phyloP scores from a whole-genome alignment of 2,797 vertebrate genomes.

The Buceros bicornis region DNA sequence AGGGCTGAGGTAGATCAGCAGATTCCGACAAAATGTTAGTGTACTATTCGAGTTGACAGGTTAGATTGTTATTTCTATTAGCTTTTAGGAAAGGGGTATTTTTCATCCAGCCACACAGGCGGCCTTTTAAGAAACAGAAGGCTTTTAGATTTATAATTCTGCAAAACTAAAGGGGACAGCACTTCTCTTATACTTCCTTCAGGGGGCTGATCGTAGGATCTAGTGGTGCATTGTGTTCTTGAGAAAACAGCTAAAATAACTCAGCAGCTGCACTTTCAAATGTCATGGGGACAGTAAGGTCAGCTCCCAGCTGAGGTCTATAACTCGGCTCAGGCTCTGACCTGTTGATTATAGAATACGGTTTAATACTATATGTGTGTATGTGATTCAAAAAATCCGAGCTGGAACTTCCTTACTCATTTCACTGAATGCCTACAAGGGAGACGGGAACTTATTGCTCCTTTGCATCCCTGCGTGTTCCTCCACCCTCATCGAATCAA shows the following conservation, averaged over 20 bases:
- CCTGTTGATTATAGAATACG: not conserved
- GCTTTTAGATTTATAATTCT: not conserved
- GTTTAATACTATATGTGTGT: not conserved
- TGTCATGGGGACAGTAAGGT: conserved; percentile 14
- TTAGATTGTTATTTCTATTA: not conserved
- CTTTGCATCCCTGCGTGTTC: not conserved
- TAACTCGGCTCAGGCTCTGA: conserved; percentile 32
- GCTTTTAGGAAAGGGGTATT: not conserved
- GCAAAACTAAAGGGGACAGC: not conserved
- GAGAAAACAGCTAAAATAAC: conserved; percentile 53
- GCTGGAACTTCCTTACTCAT: not conserved
- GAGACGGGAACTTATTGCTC: not conserved
- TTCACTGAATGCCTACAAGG: not conserved
- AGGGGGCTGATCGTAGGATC: not conserved
- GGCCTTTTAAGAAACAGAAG: not conserved
- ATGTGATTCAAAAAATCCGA: not conserved
- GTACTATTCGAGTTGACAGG: not conserved
- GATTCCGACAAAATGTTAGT: not conserved
- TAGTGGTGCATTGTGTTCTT: conserved; percentile 25
- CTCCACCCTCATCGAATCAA: not conserved
- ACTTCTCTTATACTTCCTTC: not conserved
- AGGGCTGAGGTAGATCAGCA: not conserved
- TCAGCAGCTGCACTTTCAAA: conserved; percentile 43
- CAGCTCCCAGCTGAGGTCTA: conserved; percentile 20
- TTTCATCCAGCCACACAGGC: not conserved